Evolutionary conservation across 2,113 vertebrate genomes (phyloP), one percentile per base, ranked within the genome.

Genomic region (Neolamprologus cancellatus): DNA sequence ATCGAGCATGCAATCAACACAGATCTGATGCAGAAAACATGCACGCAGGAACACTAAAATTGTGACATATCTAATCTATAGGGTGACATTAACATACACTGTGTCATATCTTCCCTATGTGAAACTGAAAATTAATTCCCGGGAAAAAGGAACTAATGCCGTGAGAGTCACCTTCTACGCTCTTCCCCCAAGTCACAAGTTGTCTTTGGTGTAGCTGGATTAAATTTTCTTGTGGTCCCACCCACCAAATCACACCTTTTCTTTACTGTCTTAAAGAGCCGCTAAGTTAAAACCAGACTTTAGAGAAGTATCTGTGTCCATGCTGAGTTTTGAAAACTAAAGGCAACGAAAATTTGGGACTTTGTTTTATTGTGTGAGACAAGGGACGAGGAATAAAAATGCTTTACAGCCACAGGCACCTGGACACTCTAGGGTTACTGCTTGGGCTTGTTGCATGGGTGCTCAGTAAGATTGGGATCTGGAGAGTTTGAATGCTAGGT

Each of bases 91-190:
- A 28, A 50, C 25, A n/a, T 50, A 48, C 44, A 50, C 25, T 12
- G 23, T 3, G 44, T 76, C 71, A 32, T 46, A 76, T 76, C 25
- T 28, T 30, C 0, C 44, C 0, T 30, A 5, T 32, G 17, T 0
- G 2, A 76, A n/a, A 76, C 25, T 76, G 44, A 76, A 76, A 76
- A 50, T 18, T n/a, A 50, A 76, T 28, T n/a, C 6, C 23, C 0
- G 69, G 23, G 25, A 74, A 71, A 48, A 74, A 48, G 41, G 69
- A 74, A 74, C 41, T 30, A 48, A 74, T 17, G 44, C 6, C 6
- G 0, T 7, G 44, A 50, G 6, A 50, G 28, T 76, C 44, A 76
- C 25, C 44, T 30, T 76, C 10, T 28, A 32, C 0, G 4, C 25
- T 1, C 44, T 76, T 76, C 71, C 15, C 71, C 15, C 23, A 28